Evolutionary conservation across 2,113 vertebrate genomes (phyloP).

Genomic region (Vicugna pacos): DNA sequence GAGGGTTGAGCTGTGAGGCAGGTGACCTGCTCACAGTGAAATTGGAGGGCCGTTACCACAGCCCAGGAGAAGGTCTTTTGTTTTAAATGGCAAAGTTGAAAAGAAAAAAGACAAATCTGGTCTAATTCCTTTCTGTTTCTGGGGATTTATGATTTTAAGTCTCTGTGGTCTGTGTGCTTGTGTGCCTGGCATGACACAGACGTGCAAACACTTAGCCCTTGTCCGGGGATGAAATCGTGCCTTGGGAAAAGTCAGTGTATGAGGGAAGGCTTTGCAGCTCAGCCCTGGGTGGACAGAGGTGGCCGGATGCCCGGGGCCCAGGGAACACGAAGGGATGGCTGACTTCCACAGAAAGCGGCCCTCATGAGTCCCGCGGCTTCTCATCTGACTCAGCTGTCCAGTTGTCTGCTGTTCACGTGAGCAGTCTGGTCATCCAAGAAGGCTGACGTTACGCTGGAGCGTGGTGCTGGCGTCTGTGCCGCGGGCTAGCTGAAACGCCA

Average conservation of each 20-base stretch:
- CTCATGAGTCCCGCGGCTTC: neutral
- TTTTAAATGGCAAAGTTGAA: neutral
- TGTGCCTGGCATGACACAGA: neutral
- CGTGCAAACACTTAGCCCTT: neutral
- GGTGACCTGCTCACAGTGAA: fast-evolving
- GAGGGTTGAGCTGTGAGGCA: fast-evolving
- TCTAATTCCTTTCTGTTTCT: neutral
- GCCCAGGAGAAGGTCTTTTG: neutral
- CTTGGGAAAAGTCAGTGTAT: neutral
- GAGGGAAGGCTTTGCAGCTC: neutral
- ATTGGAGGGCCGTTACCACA: neutral
- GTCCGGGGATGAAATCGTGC: neutral
- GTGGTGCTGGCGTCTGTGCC: neutral
- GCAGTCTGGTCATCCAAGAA: neutral
- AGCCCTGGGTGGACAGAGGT: neutral
- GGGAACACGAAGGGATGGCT: fast-evolving
- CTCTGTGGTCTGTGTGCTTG: neutral
- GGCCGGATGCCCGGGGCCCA: too few relatives aligned
- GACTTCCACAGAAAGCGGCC: neutral
- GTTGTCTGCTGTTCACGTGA: neutral
- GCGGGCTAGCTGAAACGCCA: neutral
- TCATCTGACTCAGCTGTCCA: too few relatives aligned
- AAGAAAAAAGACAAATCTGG: neutral
- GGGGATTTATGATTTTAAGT: neutral
- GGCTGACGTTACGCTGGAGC: fast-evolving